These are phyloP conservation scores for Drosophila orosa DNA, from an alignment of 1,140 invertebrate species.

Conservation along the genomic window DNA sequence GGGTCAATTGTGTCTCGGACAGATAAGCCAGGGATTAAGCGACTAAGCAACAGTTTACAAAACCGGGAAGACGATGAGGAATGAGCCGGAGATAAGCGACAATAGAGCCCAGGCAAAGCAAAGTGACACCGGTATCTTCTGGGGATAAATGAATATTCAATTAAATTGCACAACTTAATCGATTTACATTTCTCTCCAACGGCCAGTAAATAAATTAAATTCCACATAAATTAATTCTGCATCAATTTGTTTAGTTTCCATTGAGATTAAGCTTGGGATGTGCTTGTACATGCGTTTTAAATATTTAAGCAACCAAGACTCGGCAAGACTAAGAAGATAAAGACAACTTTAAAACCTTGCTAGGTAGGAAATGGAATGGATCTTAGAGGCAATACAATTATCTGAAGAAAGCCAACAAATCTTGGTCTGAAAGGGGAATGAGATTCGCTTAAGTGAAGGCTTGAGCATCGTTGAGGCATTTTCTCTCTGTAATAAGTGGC, in stretches of 20 bases:
- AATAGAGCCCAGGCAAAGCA: constrained; percentile 5
- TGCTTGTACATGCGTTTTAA: background rate
- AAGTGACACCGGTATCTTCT: background rate
- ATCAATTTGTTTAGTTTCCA: background rate
- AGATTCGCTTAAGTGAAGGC: constrained; percentile 1
- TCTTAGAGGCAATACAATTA: background rate
- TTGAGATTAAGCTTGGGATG: background rate
- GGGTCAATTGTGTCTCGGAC: constrained; percentile 52
- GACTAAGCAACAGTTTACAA: constrained; percentile 52
- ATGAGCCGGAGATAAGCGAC: background rate
- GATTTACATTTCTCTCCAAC: constrained; percentile 13
- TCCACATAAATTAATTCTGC: background rate
- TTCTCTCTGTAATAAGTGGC: background rate
- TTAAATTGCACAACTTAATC: constrained; percentile 14
- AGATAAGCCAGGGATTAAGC: constrained; percentile 46
- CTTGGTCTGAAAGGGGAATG: constrained; percentile 1
- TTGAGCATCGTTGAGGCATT: background rate
- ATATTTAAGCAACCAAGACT: too few relatives aligned
- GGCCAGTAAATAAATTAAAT: constrained; percentile 7
- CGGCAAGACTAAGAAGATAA: too few relatives aligned
- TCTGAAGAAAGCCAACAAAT: background rate
- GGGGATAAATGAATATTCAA: constrained; percentile 35
- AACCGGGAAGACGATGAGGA: constrained; percentile 24
- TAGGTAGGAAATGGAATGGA: background rate
- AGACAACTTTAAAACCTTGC: background rate